These are phyloP conservation scores for Yponomeuta malinellus DNA, from an alignment of 2,888 invertebrate species.

Conservation along the genomic window DNA sequence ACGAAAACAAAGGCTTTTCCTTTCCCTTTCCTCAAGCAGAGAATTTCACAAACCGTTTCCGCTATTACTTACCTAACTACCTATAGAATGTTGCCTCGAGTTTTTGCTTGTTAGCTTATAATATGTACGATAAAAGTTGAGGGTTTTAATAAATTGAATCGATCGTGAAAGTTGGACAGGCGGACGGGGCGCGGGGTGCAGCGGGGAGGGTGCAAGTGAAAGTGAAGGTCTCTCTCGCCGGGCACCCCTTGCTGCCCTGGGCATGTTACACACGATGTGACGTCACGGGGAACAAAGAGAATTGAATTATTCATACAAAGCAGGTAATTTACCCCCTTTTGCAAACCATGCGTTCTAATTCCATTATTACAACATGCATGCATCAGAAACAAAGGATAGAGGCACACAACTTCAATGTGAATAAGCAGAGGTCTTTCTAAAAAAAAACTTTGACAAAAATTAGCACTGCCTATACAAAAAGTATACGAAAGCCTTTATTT, in stretches of 20 bases:
- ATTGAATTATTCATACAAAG: constrained; percentile 5
- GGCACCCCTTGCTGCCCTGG: neutral
- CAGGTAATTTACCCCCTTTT: constrained; percentile 4
- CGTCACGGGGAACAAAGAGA: constrained; percentile 1
- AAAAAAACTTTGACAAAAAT: neutral
- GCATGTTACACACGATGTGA: neutral
- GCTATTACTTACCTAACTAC: neutral
- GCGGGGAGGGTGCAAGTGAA: constrained; percentile 45
- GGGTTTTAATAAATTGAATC: constrained; percentile 24
- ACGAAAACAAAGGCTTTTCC: neutral
- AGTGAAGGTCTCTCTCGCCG: constrained; percentile 43
- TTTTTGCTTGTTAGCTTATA: constrained; percentile 7
- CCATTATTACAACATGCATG: neutral
- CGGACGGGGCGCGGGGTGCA: constrained; percentile 38
- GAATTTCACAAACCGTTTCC: neutral
- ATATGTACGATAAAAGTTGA: constrained; percentile 10
- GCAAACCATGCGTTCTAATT: neutral
- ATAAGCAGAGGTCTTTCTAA: neutral
- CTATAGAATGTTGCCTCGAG: neutral
- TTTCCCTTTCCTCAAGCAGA: neutral
- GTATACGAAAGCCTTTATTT: neutral
- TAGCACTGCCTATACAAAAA: neutral
- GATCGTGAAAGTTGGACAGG: constrained; percentile 40
- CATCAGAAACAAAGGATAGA: neutral
- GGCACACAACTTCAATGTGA: neutral